Conservation (phyloP, 1,140 invertebrate genomes). For the Zaprionus camerounensis region DNA sequence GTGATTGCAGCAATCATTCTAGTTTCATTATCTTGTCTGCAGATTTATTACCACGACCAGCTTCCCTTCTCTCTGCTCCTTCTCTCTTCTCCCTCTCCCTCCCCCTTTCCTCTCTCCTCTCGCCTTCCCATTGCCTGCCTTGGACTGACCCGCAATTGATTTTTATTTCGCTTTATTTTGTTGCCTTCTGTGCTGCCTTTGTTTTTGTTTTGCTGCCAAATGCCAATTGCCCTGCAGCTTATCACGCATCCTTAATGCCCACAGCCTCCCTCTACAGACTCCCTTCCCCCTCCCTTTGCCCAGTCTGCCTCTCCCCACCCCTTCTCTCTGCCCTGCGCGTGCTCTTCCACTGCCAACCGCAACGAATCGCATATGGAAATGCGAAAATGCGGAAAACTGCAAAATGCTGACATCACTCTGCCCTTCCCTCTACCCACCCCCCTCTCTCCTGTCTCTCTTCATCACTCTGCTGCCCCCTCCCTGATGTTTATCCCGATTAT, state of each 20-base stretch:
- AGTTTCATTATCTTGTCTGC: conserved; percentile 82
- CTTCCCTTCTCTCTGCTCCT: neutral
- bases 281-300: neutral
- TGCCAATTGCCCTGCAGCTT: conserved; percentile 43
- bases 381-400: conserved; percentile 31
- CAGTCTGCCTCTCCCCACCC: too few species aligned
- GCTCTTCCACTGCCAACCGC: conserved; percentile 26
- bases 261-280: neutral
- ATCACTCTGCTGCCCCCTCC: conserved; percentile 5
- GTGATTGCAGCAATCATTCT: conserved; percentile 84
- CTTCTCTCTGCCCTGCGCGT: neutral
- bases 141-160: conserved; percentile 53
- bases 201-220: conserved; percentile 31
- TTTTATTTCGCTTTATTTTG: conserved; percentile 47
- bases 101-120: neutral
- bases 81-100: neutral
- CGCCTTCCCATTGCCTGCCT: neutral
- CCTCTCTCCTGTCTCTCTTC: neutral
- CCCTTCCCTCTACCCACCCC: neutral
- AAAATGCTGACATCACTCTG: conserved; percentile 41
- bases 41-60: conserved; percentile 66
- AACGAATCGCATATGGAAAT: conserved; percentile 49
- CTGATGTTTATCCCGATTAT: conserved; percentile 74
- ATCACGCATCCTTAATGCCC: conserved; percentile 45
- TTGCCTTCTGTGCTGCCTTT: neutral